These are phyloP conservation scores for Drosophila kanekoi DNA, from an alignment of 2,888 invertebrate genomes.

Conservation along the genomic window DNA sequence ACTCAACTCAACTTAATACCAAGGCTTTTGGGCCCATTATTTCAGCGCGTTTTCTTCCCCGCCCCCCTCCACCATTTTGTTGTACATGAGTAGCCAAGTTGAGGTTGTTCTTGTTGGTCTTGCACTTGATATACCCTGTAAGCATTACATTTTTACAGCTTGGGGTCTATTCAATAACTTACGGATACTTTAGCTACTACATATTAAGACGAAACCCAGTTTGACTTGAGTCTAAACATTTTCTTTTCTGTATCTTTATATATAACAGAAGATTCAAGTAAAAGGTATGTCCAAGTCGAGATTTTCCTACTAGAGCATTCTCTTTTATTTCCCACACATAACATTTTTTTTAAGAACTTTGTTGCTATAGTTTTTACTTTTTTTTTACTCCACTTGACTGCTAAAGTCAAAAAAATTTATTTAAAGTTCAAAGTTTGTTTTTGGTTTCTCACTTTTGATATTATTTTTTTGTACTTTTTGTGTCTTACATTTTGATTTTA, in stretches of 20 bases:
- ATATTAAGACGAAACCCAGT: too few relatives aligned
- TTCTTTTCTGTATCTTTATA: neutral
- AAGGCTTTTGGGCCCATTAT: conserved; percentile 78
- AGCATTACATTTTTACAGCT: neutral
- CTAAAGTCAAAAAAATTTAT: conserved; percentile 72
- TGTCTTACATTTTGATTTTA: conserved; percentile 60
- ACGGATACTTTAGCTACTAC: too few relatives aligned
- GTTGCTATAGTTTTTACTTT: conserved; percentile 23
- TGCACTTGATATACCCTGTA: conserved; percentile 16
- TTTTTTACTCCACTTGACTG: conserved; percentile 25
- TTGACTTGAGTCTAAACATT: too few relatives aligned
- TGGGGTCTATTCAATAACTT: too few relatives aligned
- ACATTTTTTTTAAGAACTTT: conserved; percentile 65
- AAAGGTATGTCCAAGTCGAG: neutral
- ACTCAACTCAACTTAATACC: conserved; percentile 68
- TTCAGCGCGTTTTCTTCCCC: conserved; percentile 52
- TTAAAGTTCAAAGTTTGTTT: conserved; percentile 62
- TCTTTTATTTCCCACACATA: neutral
- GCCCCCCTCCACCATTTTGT: conserved; percentile 31
- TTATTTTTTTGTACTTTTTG: conserved; percentile 13
- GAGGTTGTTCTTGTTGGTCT: neutral
- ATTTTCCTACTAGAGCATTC: neutral
- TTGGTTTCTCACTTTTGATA: neutral
- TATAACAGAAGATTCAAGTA: too few relatives aligned
- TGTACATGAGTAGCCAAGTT: conserved; percentile 38